Conservation (phyloP, 1,140 invertebrate species). For the Acromyrmex echinatior region DNA sequence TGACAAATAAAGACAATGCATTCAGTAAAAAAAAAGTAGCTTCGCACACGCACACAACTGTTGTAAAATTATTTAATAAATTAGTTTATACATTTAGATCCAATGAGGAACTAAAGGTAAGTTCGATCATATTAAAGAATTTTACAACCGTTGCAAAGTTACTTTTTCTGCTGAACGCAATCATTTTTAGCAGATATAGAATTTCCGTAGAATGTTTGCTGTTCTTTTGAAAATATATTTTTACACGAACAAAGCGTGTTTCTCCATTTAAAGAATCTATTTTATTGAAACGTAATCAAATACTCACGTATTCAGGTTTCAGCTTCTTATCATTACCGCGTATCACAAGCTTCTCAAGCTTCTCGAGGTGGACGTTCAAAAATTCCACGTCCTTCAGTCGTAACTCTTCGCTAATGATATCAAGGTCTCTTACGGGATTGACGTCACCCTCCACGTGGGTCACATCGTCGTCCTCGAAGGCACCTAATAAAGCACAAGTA, state of each 20-base stretch:
- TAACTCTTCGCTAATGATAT: constrained; percentile 98
- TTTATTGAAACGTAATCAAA: background rate
- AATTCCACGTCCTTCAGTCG: constrained; percentile 97
- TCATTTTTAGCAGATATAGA: background rate
- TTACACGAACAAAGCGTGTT: background rate
- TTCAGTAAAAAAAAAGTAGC: no score
- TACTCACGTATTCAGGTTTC: constrained; percentile 97
- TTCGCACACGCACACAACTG: no score
- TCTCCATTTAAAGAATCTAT: background rate
- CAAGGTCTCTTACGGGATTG: constrained; percentile 98
- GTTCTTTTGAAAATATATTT: background rate
- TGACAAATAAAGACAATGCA: background rate
- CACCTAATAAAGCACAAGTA: constrained; percentile 88
- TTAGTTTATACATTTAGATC: no score
- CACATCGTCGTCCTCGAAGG: constrained; percentile 99
- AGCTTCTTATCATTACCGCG: constrained; percentile 98
- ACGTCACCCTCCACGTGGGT: constrained; percentile 99
- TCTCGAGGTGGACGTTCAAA: constrained; percentile 93
- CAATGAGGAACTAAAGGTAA: no score
- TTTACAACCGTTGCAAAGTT: no score
- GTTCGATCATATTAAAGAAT: no score
- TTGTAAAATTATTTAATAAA: no score
- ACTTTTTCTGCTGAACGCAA: no score
- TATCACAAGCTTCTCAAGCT: constrained; percentile 95
- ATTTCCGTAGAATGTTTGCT: background rate